Conservation (phyloP, 2,888 invertebrate genomes). For the Odontocolon sp. region DNA sequence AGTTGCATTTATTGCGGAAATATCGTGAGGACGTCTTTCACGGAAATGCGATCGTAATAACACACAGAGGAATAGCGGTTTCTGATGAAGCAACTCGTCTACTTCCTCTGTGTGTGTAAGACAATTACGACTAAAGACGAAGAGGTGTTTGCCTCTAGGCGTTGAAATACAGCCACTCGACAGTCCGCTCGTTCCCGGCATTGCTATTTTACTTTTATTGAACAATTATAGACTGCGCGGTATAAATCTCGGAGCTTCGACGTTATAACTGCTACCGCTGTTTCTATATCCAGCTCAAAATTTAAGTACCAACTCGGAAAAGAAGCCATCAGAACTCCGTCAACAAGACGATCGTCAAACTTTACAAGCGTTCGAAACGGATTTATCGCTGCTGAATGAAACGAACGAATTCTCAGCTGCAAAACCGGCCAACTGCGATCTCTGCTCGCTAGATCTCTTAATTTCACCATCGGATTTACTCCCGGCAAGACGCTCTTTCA, state of each 20-base stretch:
- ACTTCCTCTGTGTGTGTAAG: constrained; percentile 9
- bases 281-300: not conserved
- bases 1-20: constrained; percentile 2
- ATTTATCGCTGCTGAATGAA: constrained; percentile 4
- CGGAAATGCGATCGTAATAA: constrained; percentile 27
- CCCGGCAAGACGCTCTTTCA: not conserved
- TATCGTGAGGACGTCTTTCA: constrained; percentile 9
- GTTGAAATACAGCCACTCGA: constrained; percentile 8
- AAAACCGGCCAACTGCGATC: not conserved
- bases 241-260: constrained; percentile 16
- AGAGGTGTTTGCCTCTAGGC: constrained; percentile 7
- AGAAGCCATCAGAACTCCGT: not conserved
- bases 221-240: constrained; percentile 28
- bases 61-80: not conserved
- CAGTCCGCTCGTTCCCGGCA: not conserved
- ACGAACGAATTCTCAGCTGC: not conserved
- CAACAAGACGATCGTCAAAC: not conserved
- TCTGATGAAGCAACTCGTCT: not conserved
- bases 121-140: constrained; percentile 3
- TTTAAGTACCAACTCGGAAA: not conserved
- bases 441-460: not conserved
- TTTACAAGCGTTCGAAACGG: not conserved
- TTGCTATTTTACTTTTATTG: constrained; percentile 27
- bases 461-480: not conserved
- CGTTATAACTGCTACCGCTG: not conserved